These are phyloP conservation scores for Danio choprae DNA, from an alignment of 2,797 vertebrate genomes.

Conservation along the genomic window DNA sequence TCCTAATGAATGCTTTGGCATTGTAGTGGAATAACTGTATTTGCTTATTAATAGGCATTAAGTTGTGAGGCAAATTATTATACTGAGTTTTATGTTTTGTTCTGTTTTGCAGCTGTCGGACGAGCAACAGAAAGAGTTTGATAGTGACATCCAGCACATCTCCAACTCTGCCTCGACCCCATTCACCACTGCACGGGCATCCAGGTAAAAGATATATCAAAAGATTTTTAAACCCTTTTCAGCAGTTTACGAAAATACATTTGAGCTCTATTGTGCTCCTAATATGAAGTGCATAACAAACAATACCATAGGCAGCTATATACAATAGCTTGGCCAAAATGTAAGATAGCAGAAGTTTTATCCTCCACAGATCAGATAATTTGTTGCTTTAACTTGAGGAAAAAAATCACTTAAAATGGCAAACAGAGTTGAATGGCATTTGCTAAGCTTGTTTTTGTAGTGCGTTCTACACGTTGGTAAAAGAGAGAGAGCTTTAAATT, in stretches of 20 bases:
- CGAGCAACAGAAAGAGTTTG: slow-evolving; percentile 96
- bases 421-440: background rate
- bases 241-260: background rate
- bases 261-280: background rate
- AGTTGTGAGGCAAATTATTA: background rate
- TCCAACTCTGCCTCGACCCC: slow-evolving; percentile 92
- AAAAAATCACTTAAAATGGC: no score
- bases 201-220: slow-evolving; percentile 80
- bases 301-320: background rate
- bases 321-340: background rate
- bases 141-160: slow-evolving; percentile 97
- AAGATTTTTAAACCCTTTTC: background rate
- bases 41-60: background rate
- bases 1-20: background rate
- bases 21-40: background rate
- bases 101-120: slow-evolving; percentile 87
- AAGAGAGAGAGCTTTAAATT: no score
- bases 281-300: background rate
- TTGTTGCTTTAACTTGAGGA: background rate
- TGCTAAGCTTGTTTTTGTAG: no score
- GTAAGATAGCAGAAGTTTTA: background rate
- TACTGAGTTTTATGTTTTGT: background rate
- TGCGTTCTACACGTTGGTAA: no score
- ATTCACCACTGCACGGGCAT: slow-evolving; percentile 94
- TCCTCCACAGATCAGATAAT: background rate